Conservation (phyloP, 2,888 invertebrate species). For the Neelides folsomi region DNA sequence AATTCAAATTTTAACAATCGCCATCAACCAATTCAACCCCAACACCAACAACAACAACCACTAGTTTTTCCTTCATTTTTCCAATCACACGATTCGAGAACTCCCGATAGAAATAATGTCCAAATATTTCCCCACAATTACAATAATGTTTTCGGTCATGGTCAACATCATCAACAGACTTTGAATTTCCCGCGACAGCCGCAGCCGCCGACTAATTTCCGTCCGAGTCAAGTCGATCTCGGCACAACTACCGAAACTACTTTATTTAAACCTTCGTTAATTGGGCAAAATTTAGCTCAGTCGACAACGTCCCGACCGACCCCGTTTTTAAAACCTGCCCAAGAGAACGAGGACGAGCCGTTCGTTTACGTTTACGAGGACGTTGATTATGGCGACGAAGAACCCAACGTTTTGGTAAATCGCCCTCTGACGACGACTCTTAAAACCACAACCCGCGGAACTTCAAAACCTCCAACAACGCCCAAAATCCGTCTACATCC, state of each 20-base stretch:
- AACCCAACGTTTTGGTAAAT: not conserved
- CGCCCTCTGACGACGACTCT: too few species aligned
- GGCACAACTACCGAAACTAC: conserved; percentile 9
- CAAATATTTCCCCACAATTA: conserved; percentile 12
- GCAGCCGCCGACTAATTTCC: conserved; percentile 10
- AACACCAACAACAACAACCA: conserved; percentile 14
- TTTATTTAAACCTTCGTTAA: conserved; percentile 7
- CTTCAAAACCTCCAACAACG: not conserved
- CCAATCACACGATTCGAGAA: not conserved
- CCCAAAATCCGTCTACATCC: conserved; percentile 1
- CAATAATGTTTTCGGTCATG: conserved; percentile 28
- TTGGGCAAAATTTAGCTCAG: not conserved
- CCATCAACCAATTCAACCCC: not conserved
- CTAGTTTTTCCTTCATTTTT: conserved; percentile 28
- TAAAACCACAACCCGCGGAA: too few species aligned
- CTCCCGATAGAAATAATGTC: conserved; percentile 13
- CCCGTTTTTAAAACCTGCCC: not conserved
- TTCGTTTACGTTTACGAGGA: conserved; percentile 32
- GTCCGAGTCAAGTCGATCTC: conserved; percentile 27
- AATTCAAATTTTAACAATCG: not conserved
- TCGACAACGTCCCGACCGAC: too few species aligned
- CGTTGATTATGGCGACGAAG: conserved; percentile 23
- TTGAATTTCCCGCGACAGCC: conserved; percentile 5
- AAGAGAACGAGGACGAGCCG: conserved; percentile 9
- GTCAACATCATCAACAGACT: conserved; percentile 24